Evolutionary conservation across 2,888 invertebrate species (phyloP).

Genomic region (Xylophagus ater): DNA sequence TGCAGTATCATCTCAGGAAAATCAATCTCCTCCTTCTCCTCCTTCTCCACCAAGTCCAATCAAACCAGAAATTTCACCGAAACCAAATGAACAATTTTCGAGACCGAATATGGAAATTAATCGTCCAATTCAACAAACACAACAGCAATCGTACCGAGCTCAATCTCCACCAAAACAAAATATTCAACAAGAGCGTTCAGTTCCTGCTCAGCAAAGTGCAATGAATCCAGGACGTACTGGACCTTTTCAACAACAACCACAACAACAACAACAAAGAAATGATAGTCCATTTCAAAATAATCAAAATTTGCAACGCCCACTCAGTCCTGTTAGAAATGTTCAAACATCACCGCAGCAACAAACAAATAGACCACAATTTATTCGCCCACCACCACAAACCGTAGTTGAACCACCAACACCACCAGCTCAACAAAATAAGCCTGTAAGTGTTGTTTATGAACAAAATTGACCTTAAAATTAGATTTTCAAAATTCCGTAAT

Average conservation of each 20-base stretch:
- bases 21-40: too few species aligned
- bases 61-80: too few species aligned
- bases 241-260: constrained; percentile 21
- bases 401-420: constrained; percentile 16
- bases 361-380: constrained; percentile 9
- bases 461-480: too few species aligned
- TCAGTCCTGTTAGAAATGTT: constrained; percentile 30
- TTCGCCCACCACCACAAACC: constrained; percentile 17
- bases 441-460: constrained; percentile 8
- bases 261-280: constrained; percentile 24
- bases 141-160: constrained; percentile 4
- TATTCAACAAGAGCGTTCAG: constrained; percentile 3
- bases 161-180: constrained; percentile 7
- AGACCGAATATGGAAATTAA: too few species aligned
- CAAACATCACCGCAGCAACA: constrained; percentile 9
- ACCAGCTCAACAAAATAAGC: constrained; percentile 13
- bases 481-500: too few species aligned
- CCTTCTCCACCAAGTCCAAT: too few species aligned
- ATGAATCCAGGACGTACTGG: constrained; percentile 18
- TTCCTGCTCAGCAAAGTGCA: constrained; percentile 1
- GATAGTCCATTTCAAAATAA: constrained; percentile 16
- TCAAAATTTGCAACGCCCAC: constrained; percentile 25
- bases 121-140: constrained; percentile 3
- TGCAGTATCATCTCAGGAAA: constrained; percentile 1
- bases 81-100: too few species aligned